phyloP scores from a whole-genome alignment of 2,113 vertebrate genomes.

The crab-eating macaque (Macaca fascicularis) region T2T-MFA8v1.1 NC_088379.1:119270001-119270500 shows the following conservation, averaged over 20 bases:
- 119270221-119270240: neutral
- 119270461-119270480: neutral
- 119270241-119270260: neutral
- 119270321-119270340: neutral
- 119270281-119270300: neutral
- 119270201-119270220: neutral
- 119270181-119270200: neutral
- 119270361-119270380: slow-evolving; percentile 21
- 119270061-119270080: neutral
- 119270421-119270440: neutral
- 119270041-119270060: neutral
- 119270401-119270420: neutral
- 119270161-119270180: neutral
- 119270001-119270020: neutral
- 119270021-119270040: neutral
- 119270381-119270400: neutral
- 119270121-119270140: neutral
- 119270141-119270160: neutral
- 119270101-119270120: neutral
- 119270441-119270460: neutral
- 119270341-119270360: neutral
- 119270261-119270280: slow-evolving; percentile 26
- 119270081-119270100: neutral
- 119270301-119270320: neutral
- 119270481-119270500: neutral